These are phyloP conservation scores for Pheosia tremula DNA, from an alignment of 2,888 invertebrate genomes.

Conservation along the genomic window DNA sequence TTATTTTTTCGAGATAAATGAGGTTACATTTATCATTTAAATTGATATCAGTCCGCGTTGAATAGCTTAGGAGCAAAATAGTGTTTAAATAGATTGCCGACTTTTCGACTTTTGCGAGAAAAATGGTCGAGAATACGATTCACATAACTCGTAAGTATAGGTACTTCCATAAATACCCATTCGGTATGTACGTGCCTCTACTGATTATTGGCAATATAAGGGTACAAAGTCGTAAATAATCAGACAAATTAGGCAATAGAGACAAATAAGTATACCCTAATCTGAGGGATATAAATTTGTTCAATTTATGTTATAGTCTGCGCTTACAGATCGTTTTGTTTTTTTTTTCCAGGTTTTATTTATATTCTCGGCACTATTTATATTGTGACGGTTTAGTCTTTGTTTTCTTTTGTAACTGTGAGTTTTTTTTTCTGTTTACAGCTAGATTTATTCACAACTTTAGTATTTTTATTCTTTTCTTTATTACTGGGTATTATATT, in stretches of 20 bases:
- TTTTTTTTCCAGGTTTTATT: too few species aligned
- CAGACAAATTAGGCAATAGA: constrained; percentile 14
- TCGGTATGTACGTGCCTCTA: neutral
- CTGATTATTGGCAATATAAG: constrained; percentile 5
- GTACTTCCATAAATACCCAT: neutral
- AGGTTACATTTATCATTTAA: neutral
- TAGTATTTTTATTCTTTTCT: too few species aligned
- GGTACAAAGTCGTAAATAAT: constrained; percentile 14
- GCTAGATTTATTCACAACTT: too few species aligned
- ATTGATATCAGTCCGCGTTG: neutral
- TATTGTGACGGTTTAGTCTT: too few species aligned
- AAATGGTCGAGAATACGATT: neutral
- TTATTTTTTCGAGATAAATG: neutral
- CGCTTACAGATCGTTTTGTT: too few species aligned
- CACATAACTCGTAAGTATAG: neutral
- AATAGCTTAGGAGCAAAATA: neutral
- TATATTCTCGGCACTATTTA: too few species aligned
- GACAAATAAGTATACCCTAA: constrained; percentile 21
- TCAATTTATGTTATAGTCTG: neutral
- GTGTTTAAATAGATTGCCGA: neutral
- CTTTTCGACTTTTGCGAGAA: neutral
- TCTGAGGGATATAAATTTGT: constrained; percentile 5
- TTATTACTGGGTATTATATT: too few species aligned
- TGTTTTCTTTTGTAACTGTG: too few species aligned
- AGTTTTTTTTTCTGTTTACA: too few species aligned